Conservation (phyloP, 2,797 vertebrate species). For the Amblyopsis hoosieri region DNA sequence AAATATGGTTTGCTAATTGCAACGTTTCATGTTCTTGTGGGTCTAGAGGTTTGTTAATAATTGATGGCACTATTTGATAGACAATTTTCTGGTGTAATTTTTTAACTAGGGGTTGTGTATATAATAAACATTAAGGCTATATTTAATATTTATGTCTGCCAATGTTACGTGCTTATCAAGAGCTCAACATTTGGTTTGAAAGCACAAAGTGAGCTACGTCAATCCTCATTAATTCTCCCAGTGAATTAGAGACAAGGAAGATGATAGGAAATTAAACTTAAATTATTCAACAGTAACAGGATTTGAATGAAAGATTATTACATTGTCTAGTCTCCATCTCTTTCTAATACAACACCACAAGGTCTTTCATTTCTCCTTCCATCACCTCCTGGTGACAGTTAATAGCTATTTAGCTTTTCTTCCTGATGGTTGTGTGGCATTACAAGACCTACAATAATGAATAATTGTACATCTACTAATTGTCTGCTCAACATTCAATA, state of each 20-base stretch:
- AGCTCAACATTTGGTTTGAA: constrained; percentile 67
- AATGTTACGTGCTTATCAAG: constrained; percentile 56
- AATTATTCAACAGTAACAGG: constrained; percentile 78
- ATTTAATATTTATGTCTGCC: constrained; percentile 1
- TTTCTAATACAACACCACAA: constrained; percentile 7
- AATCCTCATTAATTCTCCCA: constrained; percentile 74
- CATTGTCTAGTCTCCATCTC: constrained; percentile 24
- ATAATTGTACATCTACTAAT: too few species aligned
- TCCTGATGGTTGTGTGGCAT: background rate
- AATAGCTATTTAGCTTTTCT: constrained; percentile 16
- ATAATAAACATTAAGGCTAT: too few species aligned
- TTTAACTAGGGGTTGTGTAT: too few species aligned
- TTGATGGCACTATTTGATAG: constrained; percentile 37
- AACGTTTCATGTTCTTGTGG: constrained; percentile 28
- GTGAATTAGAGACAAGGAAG: constrained; percentile 70
- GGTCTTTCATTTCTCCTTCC: constrained; percentile 3
- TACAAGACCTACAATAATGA: too few species aligned
- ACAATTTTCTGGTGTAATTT: constrained; percentile 29
- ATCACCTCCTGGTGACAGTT: constrained; percentile 24
- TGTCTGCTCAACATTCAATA: too few species aligned
- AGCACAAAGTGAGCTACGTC: constrained; percentile 68
- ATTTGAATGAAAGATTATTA: constrained; percentile 76
- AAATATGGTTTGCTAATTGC: constrained; percentile 3
- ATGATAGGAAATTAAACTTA: constrained; percentile 78
- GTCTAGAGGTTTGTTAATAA: constrained; percentile 37